These are phyloP conservation scores for Thunnus albacares DNA, from an alignment of 2,797 vertebrate species.

Conservation along the genomic window DNA sequence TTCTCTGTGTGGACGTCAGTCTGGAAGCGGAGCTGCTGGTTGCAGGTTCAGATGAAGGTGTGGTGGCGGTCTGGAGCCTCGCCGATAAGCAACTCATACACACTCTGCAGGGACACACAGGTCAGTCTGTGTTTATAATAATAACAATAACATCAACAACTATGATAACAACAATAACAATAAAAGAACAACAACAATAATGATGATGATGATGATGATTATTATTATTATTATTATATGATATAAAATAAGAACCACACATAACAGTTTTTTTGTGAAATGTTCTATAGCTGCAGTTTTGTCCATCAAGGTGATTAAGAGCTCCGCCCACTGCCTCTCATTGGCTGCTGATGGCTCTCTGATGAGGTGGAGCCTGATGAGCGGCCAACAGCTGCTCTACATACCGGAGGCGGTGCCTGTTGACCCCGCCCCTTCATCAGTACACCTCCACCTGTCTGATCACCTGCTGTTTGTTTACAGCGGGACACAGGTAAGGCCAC, in stretches of 20 bases:
- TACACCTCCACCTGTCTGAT: constrained; percentile 76
- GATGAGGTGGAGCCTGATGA: constrained; percentile 83
- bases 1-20: constrained; percentile 82
- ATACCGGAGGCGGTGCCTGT: constrained; percentile 69
- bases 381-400: constrained; percentile 80
- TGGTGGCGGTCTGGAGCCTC: constrained; percentile 83
- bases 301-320: constrained; percentile 73
- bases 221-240: too few species aligned
- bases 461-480: constrained; percentile 77
- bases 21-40: constrained; percentile 78
- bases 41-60: constrained; percentile 84
- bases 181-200: not conserved
- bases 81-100: constrained; percentile 79
- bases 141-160: too few species aligned
- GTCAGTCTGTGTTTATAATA: constrained; percentile 56
- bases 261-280: not conserved
- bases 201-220: not conserved
- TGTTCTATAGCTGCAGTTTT: constrained; percentile 79
- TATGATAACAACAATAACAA: not conserved
- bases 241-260: not conserved
- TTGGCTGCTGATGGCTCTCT: constrained; percentile 85
- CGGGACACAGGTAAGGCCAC: constrained; percentile 79
- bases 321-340: constrained; percentile 81
- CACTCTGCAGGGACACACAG: constrained; percentile 83
- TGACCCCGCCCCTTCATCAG: constrained; percentile 57